Evolutionary conservation across 2,797 vertebrate species (phyloP).

Genomic region (Hypotaenidia okinawae): DNA sequence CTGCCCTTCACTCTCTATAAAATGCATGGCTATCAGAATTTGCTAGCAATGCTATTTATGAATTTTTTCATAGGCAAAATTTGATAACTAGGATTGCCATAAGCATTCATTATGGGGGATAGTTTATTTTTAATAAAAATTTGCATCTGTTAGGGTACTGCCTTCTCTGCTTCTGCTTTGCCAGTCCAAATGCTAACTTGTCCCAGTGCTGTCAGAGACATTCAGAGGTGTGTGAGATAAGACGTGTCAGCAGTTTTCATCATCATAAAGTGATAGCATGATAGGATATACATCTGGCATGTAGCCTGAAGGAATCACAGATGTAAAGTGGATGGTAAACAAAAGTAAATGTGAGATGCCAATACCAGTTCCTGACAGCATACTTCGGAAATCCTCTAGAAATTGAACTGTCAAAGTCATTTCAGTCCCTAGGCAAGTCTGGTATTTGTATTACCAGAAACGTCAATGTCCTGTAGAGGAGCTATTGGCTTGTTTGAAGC

Average conservation of each 20-base stretch:
- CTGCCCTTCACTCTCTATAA: background rate
- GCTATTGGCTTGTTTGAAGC: background rate
- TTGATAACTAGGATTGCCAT: background rate
- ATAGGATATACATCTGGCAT: conserved; percentile 2
- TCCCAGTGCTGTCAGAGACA: background rate
- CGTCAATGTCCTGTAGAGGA: background rate
- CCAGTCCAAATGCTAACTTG: conserved; percentile 23
- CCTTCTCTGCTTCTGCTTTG: background rate
- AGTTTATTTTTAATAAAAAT: fast-evolving
- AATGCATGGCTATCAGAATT: background rate
- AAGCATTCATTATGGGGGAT: background rate
- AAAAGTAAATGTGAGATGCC: background rate
- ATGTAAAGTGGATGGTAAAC: background rate
- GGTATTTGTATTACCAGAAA: background rate
- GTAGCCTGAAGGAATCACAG: conserved; percentile 11
- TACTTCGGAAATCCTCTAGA: background rate
- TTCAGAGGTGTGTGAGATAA: conserved; percentile 1
- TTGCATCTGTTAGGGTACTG: background rate
- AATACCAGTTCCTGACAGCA: background rate
- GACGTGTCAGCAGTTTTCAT: conserved; percentile 4
- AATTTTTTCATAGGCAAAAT: background rate
- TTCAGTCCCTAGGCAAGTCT: background rate
- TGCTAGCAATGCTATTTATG: background rate
- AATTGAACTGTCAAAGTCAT: background rate
- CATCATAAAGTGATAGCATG: background rate